Evolutionary conservation across 2,797 vertebrate genomes (phyloP).

Genomic region (Siniperca scherzeri): DNA sequence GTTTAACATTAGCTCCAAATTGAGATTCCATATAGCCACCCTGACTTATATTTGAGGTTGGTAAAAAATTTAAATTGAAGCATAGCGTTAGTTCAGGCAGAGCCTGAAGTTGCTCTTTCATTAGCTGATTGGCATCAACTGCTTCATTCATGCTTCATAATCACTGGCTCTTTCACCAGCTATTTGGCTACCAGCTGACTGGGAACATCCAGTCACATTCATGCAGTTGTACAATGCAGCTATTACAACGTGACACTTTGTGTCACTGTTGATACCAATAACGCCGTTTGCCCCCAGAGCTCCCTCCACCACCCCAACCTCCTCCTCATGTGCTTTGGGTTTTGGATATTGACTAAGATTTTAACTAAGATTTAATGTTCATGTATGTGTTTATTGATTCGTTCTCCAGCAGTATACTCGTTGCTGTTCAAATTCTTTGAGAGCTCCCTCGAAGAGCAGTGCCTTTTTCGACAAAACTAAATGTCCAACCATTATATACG

Average conservation of each 20-base stretch:
- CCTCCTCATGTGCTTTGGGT: not conserved
- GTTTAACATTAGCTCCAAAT: not conserved
- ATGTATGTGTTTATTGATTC: not conserved
- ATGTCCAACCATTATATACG: not conserved
- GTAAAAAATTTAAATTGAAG: not conserved
- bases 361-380: not conserved
- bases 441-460: not conserved
- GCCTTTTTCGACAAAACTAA: not conserved
- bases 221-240: not conserved
- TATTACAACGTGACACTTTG: not conserved
- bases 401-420: not conserved
- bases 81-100: not conserved
- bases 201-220: not conserved
- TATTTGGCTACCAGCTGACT: not conserved
- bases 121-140: not conserved
- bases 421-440: not conserved
- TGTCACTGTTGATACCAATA: not conserved
- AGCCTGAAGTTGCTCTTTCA: not conserved
- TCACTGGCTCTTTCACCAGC: not conserved
- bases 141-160: not conserved
- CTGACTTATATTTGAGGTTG: not conserved
- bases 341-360: not conserved
- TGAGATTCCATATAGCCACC: not conserved
- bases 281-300: not conserved
- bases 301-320: not conserved